These are phyloP conservation scores for Panurus biarmicus DNA, from an alignment of 2,113 vertebrate genomes.

Conservation along the genomic window DNA sequence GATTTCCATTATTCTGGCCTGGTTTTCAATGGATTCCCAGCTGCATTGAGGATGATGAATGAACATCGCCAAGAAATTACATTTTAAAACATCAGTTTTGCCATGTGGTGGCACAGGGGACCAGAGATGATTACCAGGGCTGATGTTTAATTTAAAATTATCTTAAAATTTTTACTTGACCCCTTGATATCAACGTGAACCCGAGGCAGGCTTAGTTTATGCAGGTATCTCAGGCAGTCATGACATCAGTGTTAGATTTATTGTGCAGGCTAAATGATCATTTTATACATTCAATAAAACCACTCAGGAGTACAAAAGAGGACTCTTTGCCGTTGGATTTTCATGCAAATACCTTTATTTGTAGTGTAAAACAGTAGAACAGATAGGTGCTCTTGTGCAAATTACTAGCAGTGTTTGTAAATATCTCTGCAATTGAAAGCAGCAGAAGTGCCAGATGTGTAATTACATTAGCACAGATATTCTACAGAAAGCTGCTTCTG, in stretches of 20 bases:
- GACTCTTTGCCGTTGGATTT: neutral
- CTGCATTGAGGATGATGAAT: constrained; percentile 29
- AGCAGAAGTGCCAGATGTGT: constrained; percentile 42
- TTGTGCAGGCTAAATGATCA: neutral
- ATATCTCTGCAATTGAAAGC: constrained; percentile 29
- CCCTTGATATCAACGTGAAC: constrained; percentile 27
- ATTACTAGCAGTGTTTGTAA: constrained; percentile 31
- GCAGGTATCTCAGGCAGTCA: neutral
- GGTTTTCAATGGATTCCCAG: constrained; percentile 2
- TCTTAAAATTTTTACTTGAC: constrained; percentile 3
- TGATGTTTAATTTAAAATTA: constrained; percentile 43
- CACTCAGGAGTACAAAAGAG: neutral
- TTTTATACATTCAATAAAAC: constrained; percentile 14
- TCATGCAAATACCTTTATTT: constrained; percentile 36
- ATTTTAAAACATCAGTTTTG: constrained; percentile 41
- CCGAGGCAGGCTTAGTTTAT: neutral
- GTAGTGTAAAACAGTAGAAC: neutral
- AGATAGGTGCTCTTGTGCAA: constrained; percentile 32
- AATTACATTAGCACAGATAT: constrained; percentile 47
- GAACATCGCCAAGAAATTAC: neutral
- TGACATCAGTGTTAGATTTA: neutral
- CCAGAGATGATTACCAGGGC: constrained; percentile 19
- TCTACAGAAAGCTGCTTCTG: constrained; percentile 17
- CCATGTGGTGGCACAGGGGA: constrained; percentile 2
- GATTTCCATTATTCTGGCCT: constrained; percentile 17